Conservation (phyloP, 2,888 invertebrate species). For the Phytoseiulus persimilis region DNA sequence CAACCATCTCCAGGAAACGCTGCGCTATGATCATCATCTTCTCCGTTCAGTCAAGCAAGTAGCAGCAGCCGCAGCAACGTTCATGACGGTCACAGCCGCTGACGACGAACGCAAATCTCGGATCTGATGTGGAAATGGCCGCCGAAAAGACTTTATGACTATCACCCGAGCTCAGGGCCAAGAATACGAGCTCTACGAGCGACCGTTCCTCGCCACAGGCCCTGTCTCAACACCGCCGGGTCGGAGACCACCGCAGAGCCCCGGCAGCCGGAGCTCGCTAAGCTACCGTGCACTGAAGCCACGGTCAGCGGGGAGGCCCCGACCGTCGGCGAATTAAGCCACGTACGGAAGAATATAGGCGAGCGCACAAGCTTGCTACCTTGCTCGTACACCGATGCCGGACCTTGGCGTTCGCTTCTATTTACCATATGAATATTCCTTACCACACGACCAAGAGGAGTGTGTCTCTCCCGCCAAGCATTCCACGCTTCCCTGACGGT, state of each 20-base stretch:
- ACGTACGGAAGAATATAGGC: neutral
- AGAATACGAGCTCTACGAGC: slow-evolving; percentile 5
- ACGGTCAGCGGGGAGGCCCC: neutral
- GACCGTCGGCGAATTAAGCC: neutral
- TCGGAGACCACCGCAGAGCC: too few relatives aligned
- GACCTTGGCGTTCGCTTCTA: neutral
- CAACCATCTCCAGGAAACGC: neutral
- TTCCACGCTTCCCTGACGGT: neutral
- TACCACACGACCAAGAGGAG: neutral
- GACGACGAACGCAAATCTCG: slow-evolving; percentile 5
- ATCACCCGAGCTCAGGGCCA: neutral
- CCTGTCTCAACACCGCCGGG: neutral
- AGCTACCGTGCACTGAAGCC: neutral
- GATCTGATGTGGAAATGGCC: neutral
- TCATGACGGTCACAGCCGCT: neutral
- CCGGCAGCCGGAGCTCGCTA: neutral
- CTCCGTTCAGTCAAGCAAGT: neutral
- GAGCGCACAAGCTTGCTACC: neutral
- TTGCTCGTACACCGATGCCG: neutral
- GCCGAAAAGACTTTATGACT: slow-evolving; percentile 5
- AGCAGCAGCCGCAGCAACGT: neutral
- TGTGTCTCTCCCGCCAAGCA: neutral
- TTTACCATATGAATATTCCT: neutral
- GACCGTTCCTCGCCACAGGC: neutral
- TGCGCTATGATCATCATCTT: neutral